phyloP scores from a whole-genome alignment of 1,140 invertebrate species.

The Hyles vespertilio region DNA sequence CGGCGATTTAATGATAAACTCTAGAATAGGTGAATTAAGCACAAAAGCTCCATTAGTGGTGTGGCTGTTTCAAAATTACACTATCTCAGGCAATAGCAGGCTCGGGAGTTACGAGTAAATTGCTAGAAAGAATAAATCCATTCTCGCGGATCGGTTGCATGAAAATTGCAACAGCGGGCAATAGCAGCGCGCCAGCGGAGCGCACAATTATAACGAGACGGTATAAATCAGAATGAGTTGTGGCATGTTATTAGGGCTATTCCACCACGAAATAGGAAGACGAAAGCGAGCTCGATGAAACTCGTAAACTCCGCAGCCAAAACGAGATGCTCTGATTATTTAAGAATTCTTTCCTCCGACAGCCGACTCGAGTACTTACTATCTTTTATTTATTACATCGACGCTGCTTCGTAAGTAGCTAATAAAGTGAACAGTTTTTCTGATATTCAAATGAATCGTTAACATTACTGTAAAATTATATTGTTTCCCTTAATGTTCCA shows the following conservation, averaged over 20 bases:
- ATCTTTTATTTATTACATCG: too few species aligned
- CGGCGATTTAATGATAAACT: conserved; percentile 15
- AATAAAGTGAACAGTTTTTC: conserved; percentile 13
- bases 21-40: conserved; percentile 20
- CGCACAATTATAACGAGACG: conserved; percentile 70
- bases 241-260: conserved; percentile 69
- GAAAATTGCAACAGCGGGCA: conserved; percentile 66
- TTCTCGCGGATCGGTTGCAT: conserved; percentile 64
- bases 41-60: conserved; percentile 24
- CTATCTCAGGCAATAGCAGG: conserved; percentile 37
- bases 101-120: conserved; percentile 54
- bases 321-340: conserved; percentile 24
- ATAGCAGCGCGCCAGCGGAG: conserved; percentile 56
- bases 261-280: conserved; percentile 59
- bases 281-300: conserved; percentile 44
- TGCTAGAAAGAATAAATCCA: conserved; percentile 67
- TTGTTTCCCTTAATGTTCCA: conserved; percentile 19
- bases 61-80: conserved; percentile 32
- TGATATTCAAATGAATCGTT: conserved; percentile 20
- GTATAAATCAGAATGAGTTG: conserved; percentile 72
- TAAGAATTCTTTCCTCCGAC: too few species aligned
- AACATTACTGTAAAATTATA: conserved; percentile 25
- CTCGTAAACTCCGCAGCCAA: conserved; percentile 34
- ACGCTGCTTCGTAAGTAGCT: too few species aligned
- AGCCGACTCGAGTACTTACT: too few species aligned